These are phyloP conservation scores for Nasonia oneida DNA, from an alignment of 2,888 invertebrate species.

Conservation along the genomic window DNA sequence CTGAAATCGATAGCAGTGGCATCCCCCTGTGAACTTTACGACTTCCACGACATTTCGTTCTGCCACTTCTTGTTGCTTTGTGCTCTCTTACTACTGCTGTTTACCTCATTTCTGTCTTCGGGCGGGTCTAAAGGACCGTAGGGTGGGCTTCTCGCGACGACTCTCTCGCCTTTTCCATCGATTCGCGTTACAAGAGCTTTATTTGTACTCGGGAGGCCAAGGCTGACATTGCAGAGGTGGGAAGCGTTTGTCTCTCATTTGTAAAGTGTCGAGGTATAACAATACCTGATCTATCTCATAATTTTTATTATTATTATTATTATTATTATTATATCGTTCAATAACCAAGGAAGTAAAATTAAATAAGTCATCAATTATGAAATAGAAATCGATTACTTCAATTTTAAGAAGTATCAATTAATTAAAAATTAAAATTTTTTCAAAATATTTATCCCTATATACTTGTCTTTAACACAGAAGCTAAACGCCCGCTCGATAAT, in stretches of 20 bases:
- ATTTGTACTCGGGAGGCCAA: not conserved
- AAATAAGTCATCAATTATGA: not conserved
- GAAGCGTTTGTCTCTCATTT: not conserved
- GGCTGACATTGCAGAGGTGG: not conserved
- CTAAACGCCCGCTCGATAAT: not conserved
- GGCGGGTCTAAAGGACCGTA: constrained; percentile 67
- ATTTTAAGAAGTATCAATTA: not conserved
- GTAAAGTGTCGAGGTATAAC: not conserved
- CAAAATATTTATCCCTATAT: not conserved
- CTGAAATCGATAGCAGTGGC: constrained; percentile 23
- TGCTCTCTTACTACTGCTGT: constrained; percentile 75
- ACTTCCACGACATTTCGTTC: constrained; percentile 45
- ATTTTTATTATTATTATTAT: not conserved
- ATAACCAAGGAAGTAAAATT: too few species aligned
- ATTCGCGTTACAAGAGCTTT: not conserved
- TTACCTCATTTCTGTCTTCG: constrained; percentile 74
- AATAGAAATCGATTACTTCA: not conserved
- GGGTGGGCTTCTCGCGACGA: constrained; percentile 21
- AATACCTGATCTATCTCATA: not conserved
- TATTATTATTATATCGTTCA: too few species aligned
- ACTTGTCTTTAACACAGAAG: too few species aligned
- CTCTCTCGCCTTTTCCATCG: not conserved
- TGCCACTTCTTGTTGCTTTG: constrained; percentile 72
- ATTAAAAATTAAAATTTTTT: not conserved
- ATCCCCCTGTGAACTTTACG: constrained; percentile 46